A percentile compares a stretch with the other conserved stretches of the same genome.
These are phyloP conservation scores for Thaumatotibia leucotreta DNA, from an alignment of 1,140 invertebrate genomes.

Conservation along the genomic window DNA sequence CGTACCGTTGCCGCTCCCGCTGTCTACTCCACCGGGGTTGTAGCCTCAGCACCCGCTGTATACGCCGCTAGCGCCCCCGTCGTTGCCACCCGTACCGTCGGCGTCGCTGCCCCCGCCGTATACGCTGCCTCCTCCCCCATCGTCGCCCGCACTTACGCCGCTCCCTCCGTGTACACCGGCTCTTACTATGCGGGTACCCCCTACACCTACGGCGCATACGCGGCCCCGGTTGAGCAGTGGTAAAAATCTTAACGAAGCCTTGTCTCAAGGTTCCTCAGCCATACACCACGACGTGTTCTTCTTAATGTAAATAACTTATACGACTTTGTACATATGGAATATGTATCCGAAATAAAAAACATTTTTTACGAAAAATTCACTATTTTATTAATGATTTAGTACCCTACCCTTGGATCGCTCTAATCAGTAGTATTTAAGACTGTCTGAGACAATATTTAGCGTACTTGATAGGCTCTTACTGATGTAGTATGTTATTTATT, in stretches of 20 bases:
- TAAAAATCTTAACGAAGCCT: conserved; percentile 25
- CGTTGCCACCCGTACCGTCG: conserved; percentile 20
- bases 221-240: conserved; percentile 29
- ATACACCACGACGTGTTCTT: conserved; percentile 27
- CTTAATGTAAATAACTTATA: conserved; percentile 42
- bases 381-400: background rate
- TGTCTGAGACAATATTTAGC: too few relatives aligned
- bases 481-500: too few relatives aligned
- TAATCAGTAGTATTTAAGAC: too few relatives aligned
- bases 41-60: conserved; percentile 14
- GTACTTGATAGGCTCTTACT: too few relatives aligned
- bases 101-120: conserved; percentile 14
- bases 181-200: conserved; percentile 7
- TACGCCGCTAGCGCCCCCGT: conserved; percentile 20
- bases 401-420: background rate
- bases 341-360: conserved; percentile 22
- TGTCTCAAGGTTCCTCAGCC: background rate
- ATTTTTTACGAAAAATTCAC: background rate
- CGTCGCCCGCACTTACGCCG: conserved; percentile 12
- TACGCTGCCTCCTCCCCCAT: conserved; percentile 21
- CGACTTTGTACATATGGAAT: conserved; percentile 34
- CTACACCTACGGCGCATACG: conserved; percentile 12
- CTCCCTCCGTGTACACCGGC: conserved; percentile 19
- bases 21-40: background rate
- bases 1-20: conserved; percentile 26